Conservation (phyloP, 2,113 vertebrate genomes). For the Equus quagga region DNA sequence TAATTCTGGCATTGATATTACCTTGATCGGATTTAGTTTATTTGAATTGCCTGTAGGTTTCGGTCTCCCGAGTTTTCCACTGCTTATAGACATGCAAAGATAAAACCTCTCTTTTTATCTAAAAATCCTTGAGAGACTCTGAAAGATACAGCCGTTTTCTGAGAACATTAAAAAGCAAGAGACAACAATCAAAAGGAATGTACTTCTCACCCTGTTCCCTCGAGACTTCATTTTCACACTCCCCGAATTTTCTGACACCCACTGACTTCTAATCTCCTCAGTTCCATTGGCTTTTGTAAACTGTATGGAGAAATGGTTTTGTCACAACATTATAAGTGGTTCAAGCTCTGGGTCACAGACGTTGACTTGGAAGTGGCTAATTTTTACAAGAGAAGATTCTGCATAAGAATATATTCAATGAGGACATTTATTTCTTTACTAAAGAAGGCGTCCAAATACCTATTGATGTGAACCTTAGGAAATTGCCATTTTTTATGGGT, state of each 20-base stretch:
- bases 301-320: conserved; percentile 55
- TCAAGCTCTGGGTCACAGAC: neutral
- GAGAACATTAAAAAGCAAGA: conserved; percentile 90
- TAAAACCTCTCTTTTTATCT: conserved; percentile 94
- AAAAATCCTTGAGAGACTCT: conserved; percentile 92
- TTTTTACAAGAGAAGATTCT: conserved; percentile 36
- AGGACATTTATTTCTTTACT: neutral
- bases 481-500: neutral
- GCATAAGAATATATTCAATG: neutral
- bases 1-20: conserved; percentile 94
- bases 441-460: neutral
- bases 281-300: conserved; percentile 66
- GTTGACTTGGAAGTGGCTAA: neutral
- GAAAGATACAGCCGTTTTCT: conserved; percentile 90
- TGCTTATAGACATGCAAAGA: conserved; percentile 93
- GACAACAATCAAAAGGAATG: conserved; percentile 88
- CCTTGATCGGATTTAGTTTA: conserved; percentile 97
- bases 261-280: conserved; percentile 76
- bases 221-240: conserved; percentile 81
- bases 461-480: neutral
- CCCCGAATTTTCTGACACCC: conserved; percentile 66
- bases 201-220: conserved; percentile 85
- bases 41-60: conserved; percentile 95
- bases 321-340: conserved; percentile 38
- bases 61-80: conserved; percentile 90